A percentile compares a stretch with the other conserved stretches of the same genome.
Evolutionary conservation across 2,888 invertebrate genomes (phyloP).

Genomic region (Leucozona laternaria): DNA sequence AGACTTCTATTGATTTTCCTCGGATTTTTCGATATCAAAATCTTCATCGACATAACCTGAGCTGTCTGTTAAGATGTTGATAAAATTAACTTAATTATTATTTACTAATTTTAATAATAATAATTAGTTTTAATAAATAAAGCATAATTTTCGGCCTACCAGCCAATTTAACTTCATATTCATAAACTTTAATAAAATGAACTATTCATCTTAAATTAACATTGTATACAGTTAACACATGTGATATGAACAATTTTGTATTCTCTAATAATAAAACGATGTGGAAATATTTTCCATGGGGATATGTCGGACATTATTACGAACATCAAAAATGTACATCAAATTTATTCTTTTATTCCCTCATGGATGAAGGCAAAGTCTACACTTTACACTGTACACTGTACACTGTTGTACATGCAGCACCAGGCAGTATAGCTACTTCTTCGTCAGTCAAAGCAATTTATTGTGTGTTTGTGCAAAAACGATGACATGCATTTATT

Average conservation of each 20-base stretch:
- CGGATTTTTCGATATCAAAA: too few relatives aligned
- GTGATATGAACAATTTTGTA: background rate
- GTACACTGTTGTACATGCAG: too few relatives aligned
- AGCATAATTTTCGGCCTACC: too few relatives aligned
- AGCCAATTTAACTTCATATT: background rate
- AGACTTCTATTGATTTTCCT: too few relatives aligned
- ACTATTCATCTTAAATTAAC: background rate
- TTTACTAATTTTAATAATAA: too few relatives aligned
- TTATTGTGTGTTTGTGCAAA: slow-evolving; percentile 16
- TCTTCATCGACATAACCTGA: too few relatives aligned
- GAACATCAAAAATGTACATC: slow-evolving; percentile 33
- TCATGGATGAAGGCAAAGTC: background rate
- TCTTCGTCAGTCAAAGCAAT: slow-evolving; percentile 5
- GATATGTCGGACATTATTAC: slow-evolving; percentile 32
- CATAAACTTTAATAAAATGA: background rate
- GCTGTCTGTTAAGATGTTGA: too few relatives aligned
- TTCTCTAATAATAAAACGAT: slow-evolving; percentile 1
- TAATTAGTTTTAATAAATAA: too few relatives aligned
- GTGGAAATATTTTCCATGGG: slow-evolving; percentile 2
- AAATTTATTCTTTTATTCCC: slow-evolving; percentile 16
- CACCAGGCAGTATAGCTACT: background rate
- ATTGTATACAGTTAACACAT: background rate
- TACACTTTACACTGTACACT: background rate
- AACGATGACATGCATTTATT: slow-evolving; percentile 45
- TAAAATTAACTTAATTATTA: too few relatives aligned